Percentiles rank a stretch among this genome's conserved stretches.
These are phyloP conservation scores for Theocolax elegans DNA, from an alignment of 1,140 invertebrate species.

Conservation along the genomic window DNA sequence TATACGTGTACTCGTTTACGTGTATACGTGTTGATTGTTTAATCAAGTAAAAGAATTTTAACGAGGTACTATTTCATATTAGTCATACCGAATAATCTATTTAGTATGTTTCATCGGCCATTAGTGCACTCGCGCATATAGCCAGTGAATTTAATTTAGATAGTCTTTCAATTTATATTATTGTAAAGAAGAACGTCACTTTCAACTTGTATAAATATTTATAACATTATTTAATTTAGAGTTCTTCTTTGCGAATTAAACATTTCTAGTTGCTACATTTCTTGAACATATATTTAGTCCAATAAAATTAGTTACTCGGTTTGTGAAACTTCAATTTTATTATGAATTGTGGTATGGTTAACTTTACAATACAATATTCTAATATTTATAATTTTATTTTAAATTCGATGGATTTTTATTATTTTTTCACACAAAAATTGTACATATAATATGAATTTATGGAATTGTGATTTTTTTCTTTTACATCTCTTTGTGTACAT, in stretches of 20 bases:
- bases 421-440: too few species aligned
- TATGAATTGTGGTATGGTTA: neutral
- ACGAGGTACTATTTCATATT: neutral
- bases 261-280: neutral
- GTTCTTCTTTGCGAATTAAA: slow-evolving; percentile 17
- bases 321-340: neutral
- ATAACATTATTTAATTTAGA: neutral
- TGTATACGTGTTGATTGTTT: slow-evolving; percentile 28
- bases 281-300: slow-evolving; percentile 7
- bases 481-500: too few species aligned
- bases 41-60: neutral
- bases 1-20: slow-evolving; percentile 30
- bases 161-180: neutral
- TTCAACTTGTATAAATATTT: neutral
- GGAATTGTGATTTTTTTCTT: too few species aligned
- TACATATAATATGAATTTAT: too few species aligned
- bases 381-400: neutral
- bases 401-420: neutral
- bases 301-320: neutral
- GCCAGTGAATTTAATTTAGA: neutral
- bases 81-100: neutral
- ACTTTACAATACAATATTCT: neutral
- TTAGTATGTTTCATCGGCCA: neutral
- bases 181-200: slow-evolving; percentile 2
- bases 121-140: neutral